Evolutionary conservation across 2,113 vertebrate species (phyloP).

Genomic region (Phaethornis superciliosus): DNA sequence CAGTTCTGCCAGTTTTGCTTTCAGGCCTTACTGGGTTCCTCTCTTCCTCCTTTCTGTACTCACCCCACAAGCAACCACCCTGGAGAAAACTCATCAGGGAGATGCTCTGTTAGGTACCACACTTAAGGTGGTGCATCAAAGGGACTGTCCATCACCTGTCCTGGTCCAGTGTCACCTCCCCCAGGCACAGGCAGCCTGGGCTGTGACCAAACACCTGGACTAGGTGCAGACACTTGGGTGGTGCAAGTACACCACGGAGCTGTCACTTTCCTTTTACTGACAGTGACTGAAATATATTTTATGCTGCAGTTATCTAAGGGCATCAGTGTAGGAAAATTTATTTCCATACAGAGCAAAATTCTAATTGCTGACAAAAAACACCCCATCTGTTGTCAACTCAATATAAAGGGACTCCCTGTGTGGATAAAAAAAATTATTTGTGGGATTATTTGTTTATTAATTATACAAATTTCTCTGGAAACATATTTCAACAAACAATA

Average conservation of each 20-base stretch:
- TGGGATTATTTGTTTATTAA: not conserved
- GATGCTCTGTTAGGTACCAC: not conserved
- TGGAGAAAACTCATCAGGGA: fast-evolving
- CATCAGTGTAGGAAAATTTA: not conserved
- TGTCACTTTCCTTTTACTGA: not conserved
- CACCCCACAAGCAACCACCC: not conserved
- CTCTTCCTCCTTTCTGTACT: not conserved
- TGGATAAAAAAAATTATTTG: not conserved
- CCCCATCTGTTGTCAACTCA: not conserved
- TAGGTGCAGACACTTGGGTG: not conserved
- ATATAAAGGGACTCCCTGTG: not conserved
- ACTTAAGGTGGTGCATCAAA: not conserved
- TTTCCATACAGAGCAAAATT: not conserved
- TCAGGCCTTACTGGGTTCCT: not conserved
- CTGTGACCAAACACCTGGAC: not conserved
- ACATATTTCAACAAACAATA: not conserved
- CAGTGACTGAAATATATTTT: not conserved
- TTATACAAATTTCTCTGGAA: not conserved
- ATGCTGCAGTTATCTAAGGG: not conserved
- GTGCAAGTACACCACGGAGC: not conserved
- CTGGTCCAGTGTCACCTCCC: no score
- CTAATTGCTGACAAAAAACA: not conserved
- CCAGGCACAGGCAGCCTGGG: not conserved
- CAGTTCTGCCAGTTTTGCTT: not conserved
- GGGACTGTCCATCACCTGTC: not conserved